Percentiles rank a stretch among this genome's conserved stretches.
Conservation (phyloP, 2,888 invertebrate species). For the Papilio demoleus region DNA sequence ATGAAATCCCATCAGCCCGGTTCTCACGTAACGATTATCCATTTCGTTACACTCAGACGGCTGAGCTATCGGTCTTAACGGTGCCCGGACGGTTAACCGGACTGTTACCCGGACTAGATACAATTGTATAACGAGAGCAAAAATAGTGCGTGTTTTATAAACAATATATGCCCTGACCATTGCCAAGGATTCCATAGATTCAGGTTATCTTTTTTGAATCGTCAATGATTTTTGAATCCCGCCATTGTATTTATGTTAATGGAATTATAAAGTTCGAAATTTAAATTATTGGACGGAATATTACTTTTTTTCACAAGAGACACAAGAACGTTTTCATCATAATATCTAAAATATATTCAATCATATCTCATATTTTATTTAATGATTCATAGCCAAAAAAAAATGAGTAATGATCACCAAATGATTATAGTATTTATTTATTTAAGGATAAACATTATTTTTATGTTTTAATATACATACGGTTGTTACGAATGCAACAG, state of each 20-base stretch:
- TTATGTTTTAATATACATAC: background rate
- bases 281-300: no score
- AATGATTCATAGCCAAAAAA: background rate
- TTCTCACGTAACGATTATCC: conserved; percentile 66
- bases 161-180: background rate
- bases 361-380: conserved; percentile 7
- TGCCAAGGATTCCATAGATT: background rate
- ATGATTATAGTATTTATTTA: conserved; percentile 3
- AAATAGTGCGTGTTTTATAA: conserved; percentile 46
- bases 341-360: conserved; percentile 3
- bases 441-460: background rate
- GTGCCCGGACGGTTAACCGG: conserved; percentile 37
- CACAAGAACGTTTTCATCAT: no score
- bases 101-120: conserved; percentile 40
- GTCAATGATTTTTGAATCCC: no score
- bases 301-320: no score
- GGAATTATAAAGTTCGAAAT: no score
- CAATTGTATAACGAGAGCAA: conserved; percentile 40
- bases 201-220: background rate
- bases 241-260: no score
- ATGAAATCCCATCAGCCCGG: conserved; percentile 42
- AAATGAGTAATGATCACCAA: background rate
- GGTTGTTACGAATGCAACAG: conserved; percentile 16
- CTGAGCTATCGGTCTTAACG: conserved; percentile 45
- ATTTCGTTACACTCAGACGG: conserved; percentile 53